Base-by-base conservation (phyloP, 2,113 vertebrate species). In the Erythrolamprus reginae region DNA sequence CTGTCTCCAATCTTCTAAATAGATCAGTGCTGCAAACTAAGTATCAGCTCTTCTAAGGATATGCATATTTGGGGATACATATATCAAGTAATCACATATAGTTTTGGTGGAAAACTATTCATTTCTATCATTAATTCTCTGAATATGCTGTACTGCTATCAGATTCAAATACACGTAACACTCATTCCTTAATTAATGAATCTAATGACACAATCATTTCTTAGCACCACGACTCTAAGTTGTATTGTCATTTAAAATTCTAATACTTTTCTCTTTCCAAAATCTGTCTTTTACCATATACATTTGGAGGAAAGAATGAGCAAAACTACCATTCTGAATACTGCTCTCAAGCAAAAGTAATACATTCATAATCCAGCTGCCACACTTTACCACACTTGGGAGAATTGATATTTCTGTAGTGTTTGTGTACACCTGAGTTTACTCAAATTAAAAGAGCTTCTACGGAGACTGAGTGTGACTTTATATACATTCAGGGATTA, bases 11-110 rank as follows among this genome's bases (percentile, higher is more conserved):
- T 82, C 84, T 70, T 61, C 87, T 90, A 90, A 48, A 38, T 45
- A 85, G 61, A 61, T 90, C 21, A 33, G n/a, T 0, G 15, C 2
- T 12, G 0, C 17, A 82, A 47, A 4, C 0, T 0, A 51, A 33
- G 9, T 42, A 95, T 93, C 26, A 0, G n/a, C 92, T 89, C 90
- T 90, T 92, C 90, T 93, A 92, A 70, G 93, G 92, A 92, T 1
- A 6, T 15, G 24, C 28, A 89, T 70, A 93, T 92, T 93, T 92
- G 28, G 48, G 24, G 28, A 88, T 85, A 1, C 17, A n/a, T 38
- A 89, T 50, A 88, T 92, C 92, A 58, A 88, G 52, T 90, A 94
- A 96, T 92, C 89, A 88, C 56, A 89, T 51, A 21, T 90, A 95
- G 86, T 61, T 90, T 88, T 91, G 89, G 89, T 92, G 92, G 90